phyloP scores from a whole-genome alignment of 2,113 vertebrate genomes.

The Leucoraja erinaceus region DNA sequence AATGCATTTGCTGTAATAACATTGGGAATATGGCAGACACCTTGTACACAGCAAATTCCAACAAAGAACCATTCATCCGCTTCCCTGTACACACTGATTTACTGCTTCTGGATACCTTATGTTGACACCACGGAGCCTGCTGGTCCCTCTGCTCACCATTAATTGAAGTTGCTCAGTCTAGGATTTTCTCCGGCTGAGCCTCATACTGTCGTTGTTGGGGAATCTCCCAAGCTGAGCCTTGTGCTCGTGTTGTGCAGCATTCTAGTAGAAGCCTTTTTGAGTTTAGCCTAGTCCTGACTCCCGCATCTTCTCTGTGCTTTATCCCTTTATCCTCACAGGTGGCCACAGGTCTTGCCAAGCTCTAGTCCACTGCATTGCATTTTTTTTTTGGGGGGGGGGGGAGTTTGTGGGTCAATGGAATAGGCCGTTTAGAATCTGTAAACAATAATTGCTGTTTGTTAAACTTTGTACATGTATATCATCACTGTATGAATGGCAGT shows the following conservation, averaged over 20 bases:
- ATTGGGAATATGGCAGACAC: background rate
- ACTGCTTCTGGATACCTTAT: no score
- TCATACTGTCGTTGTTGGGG: no score
- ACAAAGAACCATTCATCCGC: background rate
- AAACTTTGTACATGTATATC: background rate
- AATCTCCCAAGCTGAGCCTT: no score
- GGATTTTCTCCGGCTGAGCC: no score
- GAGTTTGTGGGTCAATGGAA: background rate
- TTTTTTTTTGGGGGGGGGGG: background rate
- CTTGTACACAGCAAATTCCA: background rate
- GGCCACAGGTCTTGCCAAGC: background rate
- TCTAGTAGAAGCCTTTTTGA: no score
- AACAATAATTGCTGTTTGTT: background rate
- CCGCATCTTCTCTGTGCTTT: no score
- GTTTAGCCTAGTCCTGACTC: no score
- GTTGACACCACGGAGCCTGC: no score
- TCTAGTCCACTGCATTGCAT: background rate
- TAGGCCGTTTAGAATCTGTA: background rate
- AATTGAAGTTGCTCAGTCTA: no score
- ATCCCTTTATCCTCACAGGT: background rate
- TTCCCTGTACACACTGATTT: no score
- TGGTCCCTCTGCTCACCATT: no score
- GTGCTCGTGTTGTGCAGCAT: no score
- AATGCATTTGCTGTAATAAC: background rate
- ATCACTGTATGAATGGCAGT: background rate